Conservation (phyloP, 2,888 invertebrate species). For the Limnephilus marmoratus region DNA sequence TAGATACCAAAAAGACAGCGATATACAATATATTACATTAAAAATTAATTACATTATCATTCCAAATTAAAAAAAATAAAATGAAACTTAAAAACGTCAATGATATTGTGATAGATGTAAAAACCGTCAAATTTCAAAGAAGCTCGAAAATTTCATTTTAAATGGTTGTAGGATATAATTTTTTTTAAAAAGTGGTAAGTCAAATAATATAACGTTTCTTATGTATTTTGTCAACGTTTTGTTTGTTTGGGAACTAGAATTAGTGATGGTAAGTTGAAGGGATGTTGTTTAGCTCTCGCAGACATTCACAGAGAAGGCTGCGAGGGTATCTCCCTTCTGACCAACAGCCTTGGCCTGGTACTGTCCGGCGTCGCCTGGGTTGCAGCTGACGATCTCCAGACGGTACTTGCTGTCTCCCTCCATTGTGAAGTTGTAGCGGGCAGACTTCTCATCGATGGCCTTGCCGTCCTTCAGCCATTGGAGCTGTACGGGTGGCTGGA, state of each 20-base stretch:
- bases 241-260: neutral
- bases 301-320: constrained; percentile 93
- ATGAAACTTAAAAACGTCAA: neutral
- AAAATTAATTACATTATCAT: neutral
- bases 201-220: neutral
- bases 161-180: neutral
- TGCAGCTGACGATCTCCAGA: constrained; percentile 86
- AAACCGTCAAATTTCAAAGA: constrained; percentile 14
- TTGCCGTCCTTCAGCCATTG: constrained; percentile 96
- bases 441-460: constrained; percentile 86
- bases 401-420: constrained; percentile 88
- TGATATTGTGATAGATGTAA: neutral
- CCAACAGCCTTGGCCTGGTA: constrained; percentile 91
- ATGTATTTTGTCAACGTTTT: neutral
- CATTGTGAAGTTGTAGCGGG: constrained; percentile 89
- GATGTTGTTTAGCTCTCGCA: constrained; percentile 71
- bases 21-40: neutral
- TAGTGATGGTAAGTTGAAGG: neutral
- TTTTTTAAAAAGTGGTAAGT: neutral
- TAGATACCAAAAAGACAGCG: neutral
- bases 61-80: neutral
- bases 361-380: constrained; percentile 89
- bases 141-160: neutral
- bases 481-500: constrained; percentile 80
- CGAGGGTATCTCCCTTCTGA: constrained; percentile 89